Conservation (phyloP, 53 echinoderm and acorn worm species). For the Echinarachnius parma region DNA sequence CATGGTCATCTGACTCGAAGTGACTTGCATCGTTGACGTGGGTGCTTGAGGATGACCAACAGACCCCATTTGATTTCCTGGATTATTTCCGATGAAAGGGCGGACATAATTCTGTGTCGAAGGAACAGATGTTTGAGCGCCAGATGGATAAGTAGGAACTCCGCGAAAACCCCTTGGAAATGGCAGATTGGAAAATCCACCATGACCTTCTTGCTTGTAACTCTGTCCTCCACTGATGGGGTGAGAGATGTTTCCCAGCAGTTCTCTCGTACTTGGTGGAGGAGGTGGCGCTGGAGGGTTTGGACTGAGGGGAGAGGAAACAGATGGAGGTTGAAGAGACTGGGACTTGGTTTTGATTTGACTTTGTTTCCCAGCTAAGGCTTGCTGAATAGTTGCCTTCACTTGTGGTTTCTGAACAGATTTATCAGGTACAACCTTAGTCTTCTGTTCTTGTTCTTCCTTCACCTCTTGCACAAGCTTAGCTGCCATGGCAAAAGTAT, state of each 20-base stretch:
- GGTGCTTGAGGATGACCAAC: conserved; percentile 11
- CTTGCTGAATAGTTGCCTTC: conserved; percentile 6
- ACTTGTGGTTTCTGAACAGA: neutral
- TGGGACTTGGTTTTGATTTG: conserved; percentile 25
- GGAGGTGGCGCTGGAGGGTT: conserved; percentile 39
- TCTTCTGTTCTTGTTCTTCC: conserved; percentile 54
- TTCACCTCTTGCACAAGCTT: conserved; percentile 80
- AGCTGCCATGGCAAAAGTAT: conserved; percentile 84
- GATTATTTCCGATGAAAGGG: conserved; percentile 2
- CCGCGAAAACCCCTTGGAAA: conserved; percentile 18
- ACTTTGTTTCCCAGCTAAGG: conserved; percentile 26
- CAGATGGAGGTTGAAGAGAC: conserved; percentile 2
- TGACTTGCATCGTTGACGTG: neutral
- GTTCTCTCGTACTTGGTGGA: conserved; percentile 40
- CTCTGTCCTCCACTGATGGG: conserved; percentile 38
- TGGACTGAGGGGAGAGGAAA: conserved; percentile 45
- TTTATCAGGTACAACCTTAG: conserved; percentile 16
- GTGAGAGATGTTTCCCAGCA: conserved; percentile 38
- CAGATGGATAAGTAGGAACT: conserved; percentile 4
- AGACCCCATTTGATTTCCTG: neutral
- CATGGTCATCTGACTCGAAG: conserved; percentile 1
- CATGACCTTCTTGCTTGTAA: conserved; percentile 16
- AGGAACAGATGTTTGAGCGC: neutral
- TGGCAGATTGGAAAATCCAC: conserved; percentile 4
- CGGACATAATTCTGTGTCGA: conserved; percentile 3